Evolutionary conservation across 2,113 vertebrate species (phyloP).

Genomic region (Burhinus oedicnemus): DNA sequence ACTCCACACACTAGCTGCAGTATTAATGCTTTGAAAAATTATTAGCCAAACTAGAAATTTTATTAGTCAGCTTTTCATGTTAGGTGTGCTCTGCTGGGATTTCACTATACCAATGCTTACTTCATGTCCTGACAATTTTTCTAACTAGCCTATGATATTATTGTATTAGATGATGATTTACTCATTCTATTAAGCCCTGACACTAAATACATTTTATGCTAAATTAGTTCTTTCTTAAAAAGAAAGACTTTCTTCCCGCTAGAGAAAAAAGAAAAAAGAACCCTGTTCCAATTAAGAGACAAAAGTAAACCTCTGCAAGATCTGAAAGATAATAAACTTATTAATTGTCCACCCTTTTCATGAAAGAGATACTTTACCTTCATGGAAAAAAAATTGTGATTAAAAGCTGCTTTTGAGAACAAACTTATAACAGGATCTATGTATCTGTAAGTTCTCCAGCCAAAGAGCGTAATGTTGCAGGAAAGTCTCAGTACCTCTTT

Average conservation of each 20-base stretch:
- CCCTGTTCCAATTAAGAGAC: background rate
- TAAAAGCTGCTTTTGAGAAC: background rate
- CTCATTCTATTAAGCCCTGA: constrained; percentile 48
- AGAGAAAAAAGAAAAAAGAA: background rate
- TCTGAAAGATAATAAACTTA: background rate
- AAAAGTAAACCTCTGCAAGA: background rate
- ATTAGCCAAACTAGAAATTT: constrained; percentile 35
- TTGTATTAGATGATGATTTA: constrained; percentile 42
- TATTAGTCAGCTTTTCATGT: constrained; percentile 31
- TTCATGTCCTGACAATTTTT: constrained; percentile 31
- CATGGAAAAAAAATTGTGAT: background rate
- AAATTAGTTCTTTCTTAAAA: constrained; percentile 24
- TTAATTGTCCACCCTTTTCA: background rate
- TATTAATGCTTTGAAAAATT: constrained; percentile 33
- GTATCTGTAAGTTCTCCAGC: background rate
- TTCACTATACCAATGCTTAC: background rate
- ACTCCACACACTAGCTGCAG: background rate
- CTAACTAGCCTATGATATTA: constrained; percentile 40
- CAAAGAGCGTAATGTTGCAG: background rate
- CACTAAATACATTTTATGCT: constrained; percentile 47
- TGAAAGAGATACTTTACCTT: background rate
- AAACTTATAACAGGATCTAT: background rate
- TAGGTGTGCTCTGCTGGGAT: constrained; percentile 3
- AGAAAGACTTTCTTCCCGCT: background rate
- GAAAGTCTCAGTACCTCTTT: background rate